phyloP scores from a whole-genome alignment of 2,888 invertebrate species.

The Napeogenes sylphis region DNA sequence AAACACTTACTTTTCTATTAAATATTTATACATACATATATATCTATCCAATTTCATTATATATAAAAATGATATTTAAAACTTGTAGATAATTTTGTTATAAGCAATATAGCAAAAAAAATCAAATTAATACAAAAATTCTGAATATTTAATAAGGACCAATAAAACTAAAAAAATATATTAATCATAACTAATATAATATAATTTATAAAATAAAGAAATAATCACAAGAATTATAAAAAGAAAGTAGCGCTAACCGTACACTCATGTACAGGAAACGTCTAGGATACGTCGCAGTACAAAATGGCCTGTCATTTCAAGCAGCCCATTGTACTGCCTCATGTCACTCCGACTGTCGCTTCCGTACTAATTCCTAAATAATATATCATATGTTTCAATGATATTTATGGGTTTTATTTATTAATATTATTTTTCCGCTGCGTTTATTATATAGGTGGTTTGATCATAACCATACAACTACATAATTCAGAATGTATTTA shows the following conservation, averaged over 20 bases:
- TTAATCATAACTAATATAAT: not conserved
- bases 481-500: no score
- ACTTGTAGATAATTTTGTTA: no score
- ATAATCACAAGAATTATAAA: not conserved
- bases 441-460: no score
- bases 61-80: no score
- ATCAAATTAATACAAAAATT: no score
- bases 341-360: constrained; percentile 30
- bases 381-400: constrained; percentile 10
- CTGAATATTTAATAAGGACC: no score
- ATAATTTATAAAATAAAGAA: not conserved
- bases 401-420: not conserved
- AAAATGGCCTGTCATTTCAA: constrained; percentile 66
- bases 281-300: constrained; percentile 50
- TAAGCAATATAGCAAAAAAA: no score
- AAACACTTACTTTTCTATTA: not conserved
- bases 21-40: not conserved
- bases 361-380: constrained; percentile 27
- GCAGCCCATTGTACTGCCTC: constrained; percentile 44
- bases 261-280: constrained; percentile 47
- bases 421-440: no score
- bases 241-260: constrained; percentile 21
- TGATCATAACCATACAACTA: no score
- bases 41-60: no score
- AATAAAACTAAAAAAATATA: no score